Base-by-base conservation (phyloP, 92 coral and sea anemone genomes). In the Actinernus sp. region DNA sequence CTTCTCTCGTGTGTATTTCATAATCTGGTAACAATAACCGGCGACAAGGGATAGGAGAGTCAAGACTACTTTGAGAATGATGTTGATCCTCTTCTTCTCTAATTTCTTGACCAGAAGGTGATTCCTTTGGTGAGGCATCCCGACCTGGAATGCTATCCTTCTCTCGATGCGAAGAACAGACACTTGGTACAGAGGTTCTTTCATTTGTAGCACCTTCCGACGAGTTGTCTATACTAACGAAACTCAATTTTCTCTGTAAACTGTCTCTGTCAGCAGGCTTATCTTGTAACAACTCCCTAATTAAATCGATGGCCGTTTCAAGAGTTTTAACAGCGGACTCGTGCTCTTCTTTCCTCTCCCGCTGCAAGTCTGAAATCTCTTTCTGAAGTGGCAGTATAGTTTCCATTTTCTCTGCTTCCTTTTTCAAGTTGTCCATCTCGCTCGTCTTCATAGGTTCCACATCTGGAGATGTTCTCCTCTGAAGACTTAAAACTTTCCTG, bases 291-390 rank as follows among this genome's bases (percentile, higher is more conserved):
- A 90, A 76, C 3, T 86, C 89, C 6, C 71, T 76, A 37, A 90
- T 70, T 0, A 90, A 54, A 22, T 71, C 67, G 38, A 87, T 52
- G 24, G 98, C 95, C 21, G 79, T 73, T 24, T 83, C 81, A n/a
- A 94, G 85, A 59, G 66, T 73, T 26, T 84, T 63, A 4, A 45
- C 79, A 23, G 67, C 79, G n/a, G 66, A 29, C 31, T 80, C 83
- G 45, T 94, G 97, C 45, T 94, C 98, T 48, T 82, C 61, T 25
- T 86, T 86, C 33, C 98, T 56, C 32, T 73, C 79, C 26, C 70
- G 68, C 51, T 94, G 98, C 18, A 94, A 32, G 1, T 73, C 84
- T 21, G 89, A 87, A 11, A 94, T 70, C 58, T 94, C 95, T 28
- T 57, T 76, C 57, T 91, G 88, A 31, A 94, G 74, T 17, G 87